phyloP scores from a whole-genome alignment of 2,797 vertebrate genomes.

The Neosilurus mollespiculum region DNA sequence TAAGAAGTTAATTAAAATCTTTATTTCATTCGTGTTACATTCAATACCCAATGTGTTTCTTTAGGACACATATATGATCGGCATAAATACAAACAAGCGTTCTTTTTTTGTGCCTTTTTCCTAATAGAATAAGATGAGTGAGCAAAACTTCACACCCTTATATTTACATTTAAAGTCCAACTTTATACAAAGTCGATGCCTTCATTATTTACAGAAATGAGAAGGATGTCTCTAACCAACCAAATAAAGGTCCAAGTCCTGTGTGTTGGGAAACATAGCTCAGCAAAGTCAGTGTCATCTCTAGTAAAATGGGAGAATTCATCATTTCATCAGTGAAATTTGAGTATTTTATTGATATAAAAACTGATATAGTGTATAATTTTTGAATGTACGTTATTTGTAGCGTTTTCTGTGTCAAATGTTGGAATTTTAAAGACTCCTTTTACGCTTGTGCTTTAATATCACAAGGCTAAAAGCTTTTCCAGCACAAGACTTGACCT shows the following conservation, averaged over 20 bases:
- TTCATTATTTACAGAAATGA: constrained; percentile 82
- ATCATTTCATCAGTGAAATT: constrained; percentile 5
- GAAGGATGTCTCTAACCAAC: constrained; percentile 25
- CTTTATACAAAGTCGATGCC: constrained; percentile 79
- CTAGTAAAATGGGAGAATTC: constrained; percentile 24
- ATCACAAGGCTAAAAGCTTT: too few species aligned
- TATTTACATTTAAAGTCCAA: constrained; percentile 81
- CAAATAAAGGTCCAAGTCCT: constrained; percentile 43
- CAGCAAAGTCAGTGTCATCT: constrained; percentile 19
- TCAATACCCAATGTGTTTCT: constrained; percentile 83
- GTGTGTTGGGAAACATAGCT: constrained; percentile 30
- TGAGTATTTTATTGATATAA: constrained; percentile 27
- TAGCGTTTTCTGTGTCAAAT: constrained; percentile 6
- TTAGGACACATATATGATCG: constrained; percentile 74
- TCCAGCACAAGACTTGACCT: constrained; percentile 27
- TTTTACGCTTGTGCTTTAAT: neutral
- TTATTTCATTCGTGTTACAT: constrained; percentile 88
- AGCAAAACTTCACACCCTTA: constrained; percentile 72
- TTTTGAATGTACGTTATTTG: neutral
- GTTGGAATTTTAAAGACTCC: neutral
- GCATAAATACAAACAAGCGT: constrained; percentile 85
- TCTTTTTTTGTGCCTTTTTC: constrained; percentile 74
- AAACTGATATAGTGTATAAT: constrained; percentile 8
- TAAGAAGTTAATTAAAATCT: constrained; percentile 88
- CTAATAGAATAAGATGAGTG: constrained; percentile 72